A percentile compares a stretch with the other conserved stretches of the same genome.
These are phyloP conservation scores for Xiphophorus hellerii DNA, from an alignment of 2,113 vertebrate species.

Conservation along the genomic window DNA sequence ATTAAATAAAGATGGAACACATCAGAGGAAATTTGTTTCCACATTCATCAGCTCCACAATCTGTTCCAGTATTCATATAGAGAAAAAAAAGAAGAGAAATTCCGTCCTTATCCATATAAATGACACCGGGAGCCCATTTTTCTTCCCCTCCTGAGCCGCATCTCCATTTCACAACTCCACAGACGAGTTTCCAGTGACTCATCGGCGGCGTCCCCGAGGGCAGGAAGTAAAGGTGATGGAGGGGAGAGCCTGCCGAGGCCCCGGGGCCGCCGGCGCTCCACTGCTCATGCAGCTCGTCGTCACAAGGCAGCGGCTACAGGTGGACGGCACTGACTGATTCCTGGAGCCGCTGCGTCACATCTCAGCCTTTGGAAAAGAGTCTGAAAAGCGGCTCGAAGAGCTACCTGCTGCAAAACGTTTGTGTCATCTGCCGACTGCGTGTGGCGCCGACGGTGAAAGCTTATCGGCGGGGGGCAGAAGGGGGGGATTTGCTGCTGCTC, in stretches of 20 bases:
- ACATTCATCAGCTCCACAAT: constrained; percentile 34
- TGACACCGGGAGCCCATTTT: constrained; percentile 36
- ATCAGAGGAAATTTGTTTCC: constrained; percentile 7
- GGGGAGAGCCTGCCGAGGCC: constrained; percentile 10
- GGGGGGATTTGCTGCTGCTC: constrained; percentile 14
- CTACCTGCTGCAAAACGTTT: constrained; percentile 38
- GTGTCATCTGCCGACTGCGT: constrained; percentile 51
- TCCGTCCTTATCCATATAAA: constrained; percentile 49
- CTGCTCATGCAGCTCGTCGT: constrained; percentile 45
- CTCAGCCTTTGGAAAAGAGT: constrained; percentile 67
- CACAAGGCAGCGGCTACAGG: constrained; percentile 46
- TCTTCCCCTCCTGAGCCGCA: constrained; percentile 26
- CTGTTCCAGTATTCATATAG: constrained; percentile 15
- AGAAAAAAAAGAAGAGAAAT: background rate
- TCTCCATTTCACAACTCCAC: constrained; percentile 22
- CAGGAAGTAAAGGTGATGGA: constrained; percentile 41
- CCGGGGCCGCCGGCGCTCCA: constrained; percentile 29
- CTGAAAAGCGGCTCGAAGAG: constrained; percentile 58
- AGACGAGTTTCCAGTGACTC: constrained; percentile 39
- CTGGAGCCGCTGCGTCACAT: constrained; percentile 37
- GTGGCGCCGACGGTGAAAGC: constrained; percentile 34
- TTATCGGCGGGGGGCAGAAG: constrained; percentile 36
- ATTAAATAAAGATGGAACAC: constrained; percentile 17
- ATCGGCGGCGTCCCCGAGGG: constrained; percentile 5
- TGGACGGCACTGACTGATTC: constrained; percentile 68